Percentiles rank a stretch among this genome's conserved stretches.
Evolutionary conservation across 2,888 invertebrate genomes (phyloP).

Genomic region (Antheraea yamamai): DNA sequence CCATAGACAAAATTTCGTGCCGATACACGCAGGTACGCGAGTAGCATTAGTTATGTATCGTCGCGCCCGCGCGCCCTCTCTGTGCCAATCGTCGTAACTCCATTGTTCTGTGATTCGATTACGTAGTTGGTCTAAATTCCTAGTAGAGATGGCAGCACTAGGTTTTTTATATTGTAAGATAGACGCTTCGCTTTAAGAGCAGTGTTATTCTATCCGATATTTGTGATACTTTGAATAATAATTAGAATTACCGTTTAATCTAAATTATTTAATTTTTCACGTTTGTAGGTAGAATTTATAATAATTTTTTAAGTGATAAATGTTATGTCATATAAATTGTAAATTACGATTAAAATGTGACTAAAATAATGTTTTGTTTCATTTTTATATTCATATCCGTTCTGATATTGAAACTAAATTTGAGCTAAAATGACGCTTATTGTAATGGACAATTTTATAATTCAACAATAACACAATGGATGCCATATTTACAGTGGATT

Average conservation of each 20-base stretch:
- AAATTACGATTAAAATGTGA: conserved; percentile 76
- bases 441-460: no score
- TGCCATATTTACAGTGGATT: no score
- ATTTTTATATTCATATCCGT: conserved; percentile 21
- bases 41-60: neutral
- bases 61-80: neutral
- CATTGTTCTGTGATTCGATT: conserved; percentile 14
- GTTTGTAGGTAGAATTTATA: conserved; percentile 67
- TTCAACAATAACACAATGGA: no score
- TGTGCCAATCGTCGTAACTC: conserved; percentile 14
- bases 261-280: conserved; percentile 83
- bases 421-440: neutral
- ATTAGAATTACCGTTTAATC: conserved; percentile 67
- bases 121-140: conserved; percentile 24
- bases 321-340: conserved; percentile 71
- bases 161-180: conserved; percentile 45
- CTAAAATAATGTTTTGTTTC: conserved; percentile 56
- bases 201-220: conserved; percentile 76
- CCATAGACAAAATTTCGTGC: no score
- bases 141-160: conserved; percentile 43
- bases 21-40: no score
- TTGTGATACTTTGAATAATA: conserved; percentile 74
- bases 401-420: neutral
- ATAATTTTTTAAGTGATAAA: conserved; percentile 65
- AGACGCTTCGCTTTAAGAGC: conserved; percentile 75